Percentiles rank a stretch among this genome's conserved stretches.
These are phyloP conservation scores for Cephus sareptanus DNA, from an alignment of 2,888 invertebrate species.

Conservation along the genomic window DNA sequence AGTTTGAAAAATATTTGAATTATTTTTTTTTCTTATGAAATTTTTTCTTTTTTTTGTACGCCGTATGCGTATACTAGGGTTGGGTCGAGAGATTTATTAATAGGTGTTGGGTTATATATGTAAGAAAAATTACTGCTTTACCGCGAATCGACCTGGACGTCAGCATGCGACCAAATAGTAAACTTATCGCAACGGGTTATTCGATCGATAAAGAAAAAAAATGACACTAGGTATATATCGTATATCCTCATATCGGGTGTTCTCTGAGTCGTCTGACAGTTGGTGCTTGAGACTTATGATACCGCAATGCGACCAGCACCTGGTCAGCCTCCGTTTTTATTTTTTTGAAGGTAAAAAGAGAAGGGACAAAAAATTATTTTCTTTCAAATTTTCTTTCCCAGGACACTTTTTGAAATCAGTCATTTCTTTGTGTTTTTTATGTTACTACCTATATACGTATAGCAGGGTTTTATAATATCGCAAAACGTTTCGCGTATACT, in stretches of 20 bases:
- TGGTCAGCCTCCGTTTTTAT: background rate
- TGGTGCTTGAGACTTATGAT: background rate
- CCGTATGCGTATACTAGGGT: background rate
- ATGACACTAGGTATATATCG: constrained; percentile 26
- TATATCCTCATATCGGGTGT: constrained; percentile 37
- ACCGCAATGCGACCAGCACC: background rate
- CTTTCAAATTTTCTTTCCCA: background rate
- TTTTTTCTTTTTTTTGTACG: background rate
- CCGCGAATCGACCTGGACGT: background rate
- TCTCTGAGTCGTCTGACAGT: background rate
- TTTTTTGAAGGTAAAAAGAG: background rate
- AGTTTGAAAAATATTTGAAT: background rate
- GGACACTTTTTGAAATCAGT: too few relatives aligned
- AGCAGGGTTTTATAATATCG: background rate
- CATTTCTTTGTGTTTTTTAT: background rate
- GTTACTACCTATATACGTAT: background rate
- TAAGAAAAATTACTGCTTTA: background rate
- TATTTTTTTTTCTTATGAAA: background rate
- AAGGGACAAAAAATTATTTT: background rate
- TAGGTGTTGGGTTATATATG: background rate
- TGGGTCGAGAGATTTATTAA: background rate
- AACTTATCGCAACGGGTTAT: constrained; percentile 27
- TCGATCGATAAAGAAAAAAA: constrained; percentile 43
- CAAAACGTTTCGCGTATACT: background rate
- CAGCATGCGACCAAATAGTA: background rate